phyloP scores from a whole-genome alignment of 2,888 invertebrate genomes.

The Amblyjoppa proteus region DNA sequence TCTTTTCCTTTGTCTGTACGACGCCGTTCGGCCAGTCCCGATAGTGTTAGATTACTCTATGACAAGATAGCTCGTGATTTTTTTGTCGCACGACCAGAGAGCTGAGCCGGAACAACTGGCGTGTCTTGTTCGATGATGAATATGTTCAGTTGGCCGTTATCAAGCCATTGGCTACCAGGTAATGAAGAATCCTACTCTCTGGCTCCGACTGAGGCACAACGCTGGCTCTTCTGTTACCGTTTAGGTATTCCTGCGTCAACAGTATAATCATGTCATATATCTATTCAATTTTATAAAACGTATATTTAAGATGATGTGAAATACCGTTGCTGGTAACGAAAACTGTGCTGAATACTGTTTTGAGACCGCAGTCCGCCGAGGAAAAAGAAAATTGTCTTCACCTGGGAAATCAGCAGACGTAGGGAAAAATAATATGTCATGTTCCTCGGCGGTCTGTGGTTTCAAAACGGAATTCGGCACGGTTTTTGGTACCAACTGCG shows the following conservation, averaged over 20 bases:
- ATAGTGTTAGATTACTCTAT: constrained; percentile 29
- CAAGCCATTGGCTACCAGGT: constrained; percentile 87
- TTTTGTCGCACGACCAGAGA: constrained; percentile 25
- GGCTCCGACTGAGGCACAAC: constrained; percentile 86
- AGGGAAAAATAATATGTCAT: too few species aligned
- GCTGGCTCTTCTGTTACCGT: constrained; percentile 81
- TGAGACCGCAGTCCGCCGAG: too few species aligned
- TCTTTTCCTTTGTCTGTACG: constrained; percentile 22
- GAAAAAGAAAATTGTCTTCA: too few species aligned
- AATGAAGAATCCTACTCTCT: constrained; percentile 86
- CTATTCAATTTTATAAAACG: neutral
- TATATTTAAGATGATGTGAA: too few species aligned
- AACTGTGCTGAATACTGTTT: too few species aligned
- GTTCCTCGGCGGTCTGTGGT: too few species aligned
- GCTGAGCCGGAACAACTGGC: constrained; percentile 27
- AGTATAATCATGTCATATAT: constrained; percentile 31
- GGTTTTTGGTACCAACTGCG: too few species aligned
- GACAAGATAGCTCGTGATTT: constrained; percentile 32
- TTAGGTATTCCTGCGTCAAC: constrained; percentile 83
- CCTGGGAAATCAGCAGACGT: too few species aligned
- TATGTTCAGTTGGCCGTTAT: constrained; percentile 84
- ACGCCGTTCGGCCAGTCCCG: constrained; percentile 7
- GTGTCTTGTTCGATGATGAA: constrained; percentile 22
- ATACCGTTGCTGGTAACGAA: too few species aligned
- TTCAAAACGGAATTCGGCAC: too few species aligned